Conservation (phyloP, 2,888 invertebrate species). For the Desoria tigrina region DNA sequence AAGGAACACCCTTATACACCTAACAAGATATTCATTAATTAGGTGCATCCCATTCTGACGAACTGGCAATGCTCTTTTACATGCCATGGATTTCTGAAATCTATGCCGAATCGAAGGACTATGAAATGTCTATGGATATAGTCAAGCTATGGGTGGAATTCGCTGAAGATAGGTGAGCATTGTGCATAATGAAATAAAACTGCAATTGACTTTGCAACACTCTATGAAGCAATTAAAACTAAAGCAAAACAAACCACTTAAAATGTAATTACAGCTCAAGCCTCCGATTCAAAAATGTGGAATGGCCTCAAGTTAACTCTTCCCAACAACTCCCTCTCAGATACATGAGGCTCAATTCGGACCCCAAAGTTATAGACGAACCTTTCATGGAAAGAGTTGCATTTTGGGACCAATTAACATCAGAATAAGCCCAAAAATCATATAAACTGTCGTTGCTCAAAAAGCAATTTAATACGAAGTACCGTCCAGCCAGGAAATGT, state of each 20-base stretch:
- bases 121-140: conserved; percentile 39
- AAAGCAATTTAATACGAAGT: too few species aligned
- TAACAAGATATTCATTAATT: not conserved
- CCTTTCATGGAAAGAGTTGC: conserved; percentile 35
- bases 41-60: conserved; percentile 36
- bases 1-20: not conserved
- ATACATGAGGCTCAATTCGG: conserved; percentile 34
- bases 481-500: too few species aligned
- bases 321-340: conserved; percentile 7
- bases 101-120: conserved; percentile 33
- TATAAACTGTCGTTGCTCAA: too few species aligned
- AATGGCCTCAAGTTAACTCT: conserved; percentile 35
- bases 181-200: too few species aligned
- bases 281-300: conserved; percentile 30
- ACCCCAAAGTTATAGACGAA: conserved; percentile 34
- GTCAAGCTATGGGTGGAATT: conserved; percentile 41
- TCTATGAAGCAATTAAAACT: too few species aligned
- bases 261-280: conserved; percentile 17
- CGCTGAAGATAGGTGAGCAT: conserved; percentile 25
- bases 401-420: conserved; percentile 31
- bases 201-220: too few species aligned
- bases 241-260: too few species aligned
- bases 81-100: conserved; percentile 40
- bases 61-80: conserved; percentile 35
- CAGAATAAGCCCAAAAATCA: too few species aligned